A percentile compares a stretch with the other conserved stretches of the same genome.
Conservation (phyloP, 2,797 vertebrate species). For the Bovichtus variegatus region DNA sequence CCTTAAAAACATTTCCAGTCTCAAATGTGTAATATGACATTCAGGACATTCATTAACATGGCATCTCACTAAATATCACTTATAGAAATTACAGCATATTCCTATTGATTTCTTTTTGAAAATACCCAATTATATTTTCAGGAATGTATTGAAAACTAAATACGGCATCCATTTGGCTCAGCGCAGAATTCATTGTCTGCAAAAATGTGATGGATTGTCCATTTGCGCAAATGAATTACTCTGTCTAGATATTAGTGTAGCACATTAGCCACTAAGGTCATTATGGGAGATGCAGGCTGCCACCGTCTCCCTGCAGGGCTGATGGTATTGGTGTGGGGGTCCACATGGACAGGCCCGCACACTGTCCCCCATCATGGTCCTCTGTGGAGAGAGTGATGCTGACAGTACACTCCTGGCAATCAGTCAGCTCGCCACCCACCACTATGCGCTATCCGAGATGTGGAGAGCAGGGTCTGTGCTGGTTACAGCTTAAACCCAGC, state of each 20-base stretch:
- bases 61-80: conserved; percentile 47
- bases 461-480: conserved; percentile 71
- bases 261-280: conserved; percentile 71
- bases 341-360: conserved; percentile 54
- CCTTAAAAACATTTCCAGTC: conserved; percentile 21
- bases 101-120: conserved; percentile 58
- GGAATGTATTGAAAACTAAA: conserved; percentile 62
- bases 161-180: conserved; percentile 32
- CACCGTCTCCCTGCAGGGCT: conserved; percentile 43
- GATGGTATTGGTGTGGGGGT: conserved; percentile 53
- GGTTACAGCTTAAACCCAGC: conserved; percentile 82
- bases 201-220: conserved; percentile 75
- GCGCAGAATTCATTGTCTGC: conserved; percentile 60
- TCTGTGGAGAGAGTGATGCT: conserved; percentile 74
- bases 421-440: conserved; percentile 86
- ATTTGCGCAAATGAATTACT: conserved; percentile 76
- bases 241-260: conserved; percentile 69
- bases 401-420: conserved; percentile 82
- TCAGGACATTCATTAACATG: conserved; percentile 28
- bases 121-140: conserved; percentile 61
- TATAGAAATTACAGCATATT: conserved; percentile 40
- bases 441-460: conserved; percentile 81
- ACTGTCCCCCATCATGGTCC: conserved; percentile 71
- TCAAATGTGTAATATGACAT: conserved; percentile 28
- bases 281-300: conserved; percentile 57